phyloP scores from a whole-genome alignment of 2,888 invertebrate genomes.

The Rhimphoctona megacephalus region DNA sequence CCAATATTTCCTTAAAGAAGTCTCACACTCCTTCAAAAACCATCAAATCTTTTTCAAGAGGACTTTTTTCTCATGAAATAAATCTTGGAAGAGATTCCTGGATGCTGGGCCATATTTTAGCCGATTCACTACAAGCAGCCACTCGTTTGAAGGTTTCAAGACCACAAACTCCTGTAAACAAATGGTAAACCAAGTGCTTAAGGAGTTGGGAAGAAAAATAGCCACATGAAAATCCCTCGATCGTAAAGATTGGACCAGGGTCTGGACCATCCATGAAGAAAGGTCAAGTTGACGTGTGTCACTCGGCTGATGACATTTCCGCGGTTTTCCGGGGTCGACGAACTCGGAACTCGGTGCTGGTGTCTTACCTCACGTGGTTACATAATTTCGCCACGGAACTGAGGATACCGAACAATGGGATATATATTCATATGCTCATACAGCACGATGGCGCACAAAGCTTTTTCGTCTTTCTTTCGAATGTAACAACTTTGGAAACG shows the following conservation, averaged over 20 bases:
- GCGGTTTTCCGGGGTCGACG: conserved; percentile 67
- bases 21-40: not conserved
- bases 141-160: not conserved
- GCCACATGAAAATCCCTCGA: not conserved
- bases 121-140: not conserved
- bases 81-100: not conserved
- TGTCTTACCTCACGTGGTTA: not conserved
- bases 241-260: conserved; percentile 12
- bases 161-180: conserved; percentile 25
- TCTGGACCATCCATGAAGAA: conserved; percentile 6
- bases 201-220: not conserved
- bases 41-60: not conserved
- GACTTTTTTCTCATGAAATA: not conserved
- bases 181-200: not conserved
- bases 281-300: conserved; percentile 31
- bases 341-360: conserved; percentile 28
- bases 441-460: not conserved
- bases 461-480: conserved; percentile 26
- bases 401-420: conserved; percentile 33
- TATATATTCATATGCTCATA: not conserved
- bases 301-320: conserved; percentile 56
- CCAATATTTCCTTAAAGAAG: conserved; percentile 23
- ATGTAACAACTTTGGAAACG: conserved; percentile 37
- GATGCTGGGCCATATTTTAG: not conserved
- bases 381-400: conserved; percentile 27